Evolutionary conservation across 2,888 invertebrate species (phyloP), one percentile per base, ranked within the genome.

Genomic region (Deladenus siricidicola): DNA sequence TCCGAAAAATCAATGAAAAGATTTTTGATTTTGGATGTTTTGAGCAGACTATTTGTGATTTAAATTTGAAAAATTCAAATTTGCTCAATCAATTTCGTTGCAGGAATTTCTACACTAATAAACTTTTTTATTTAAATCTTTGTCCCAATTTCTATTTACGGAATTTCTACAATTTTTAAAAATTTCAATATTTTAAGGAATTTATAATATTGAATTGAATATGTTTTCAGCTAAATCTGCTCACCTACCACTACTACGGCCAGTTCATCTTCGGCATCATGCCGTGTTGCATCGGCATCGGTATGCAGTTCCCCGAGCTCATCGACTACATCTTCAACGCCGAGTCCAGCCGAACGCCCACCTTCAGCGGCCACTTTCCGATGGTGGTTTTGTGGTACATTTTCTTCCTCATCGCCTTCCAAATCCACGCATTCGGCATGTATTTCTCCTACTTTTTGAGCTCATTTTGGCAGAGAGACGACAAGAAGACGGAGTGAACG

Each of bases 381-480:
- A 76, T 76, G 75, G 75, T 77, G 23, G 47, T 61, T 4, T 44
- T 61, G 26, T 75, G 76, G 76, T 77, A 74, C 63, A 70, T 77
- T 34, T 77, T 77, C 68, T 78, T 77, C 65, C 65, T 75, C 10
- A 67, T 76, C 60, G 74, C 75, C 24, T 69, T 77, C 21, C 76
- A 77, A 62, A 69, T 77, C 53, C 76, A 77, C 59, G 67, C 68
- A 17, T 75, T 76, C 58, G 65, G 69, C 21, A 76, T 77, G 75
- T 75, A 73, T 56, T 74, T 71, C 67, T 65, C 71, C 44, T 71
- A 72, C 58, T 63, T 71, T 42, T 62, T 75, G 23, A 60, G 69
- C 34, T 61, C 66, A 28, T 71, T 72, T 26, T 76, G 75, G 76
- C 58, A 63, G 44, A 54, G 58, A 17, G 60, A 66, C 34, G 45